A percentile compares a stretch with the other conserved stretches of the same genome.
These are phyloP conservation scores for Biston betularia DNA, from an alignment of 2,888 invertebrate species.

Conservation along the genomic window DNA sequence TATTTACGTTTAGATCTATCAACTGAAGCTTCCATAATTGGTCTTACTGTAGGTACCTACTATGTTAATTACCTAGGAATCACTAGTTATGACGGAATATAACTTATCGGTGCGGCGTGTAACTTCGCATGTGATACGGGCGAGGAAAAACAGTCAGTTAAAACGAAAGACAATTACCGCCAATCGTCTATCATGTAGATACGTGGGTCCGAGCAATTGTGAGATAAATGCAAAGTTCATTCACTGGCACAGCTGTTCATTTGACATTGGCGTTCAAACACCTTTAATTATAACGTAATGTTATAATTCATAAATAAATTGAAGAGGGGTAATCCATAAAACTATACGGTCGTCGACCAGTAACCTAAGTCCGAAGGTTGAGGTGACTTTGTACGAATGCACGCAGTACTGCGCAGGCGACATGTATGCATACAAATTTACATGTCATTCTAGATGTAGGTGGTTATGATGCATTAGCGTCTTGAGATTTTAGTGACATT, in stretches of 20 bases:
- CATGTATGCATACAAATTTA: background rate
- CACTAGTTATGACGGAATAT: too few relatives aligned
- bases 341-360: conserved; percentile 65
- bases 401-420: conserved; percentile 60
- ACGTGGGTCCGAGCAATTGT: background rate
- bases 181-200: too few relatives aligned
- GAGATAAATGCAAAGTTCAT: conserved; percentile 8
- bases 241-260: conserved; percentile 10
- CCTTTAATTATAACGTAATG: conserved; percentile 17
- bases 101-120: too few relatives aligned
- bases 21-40: too few relatives aligned
- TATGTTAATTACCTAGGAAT: too few relatives aligned
- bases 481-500: conserved; percentile 1
- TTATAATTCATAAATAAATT: conserved; percentile 33
- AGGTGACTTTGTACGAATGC: conserved; percentile 67
- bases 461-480: conserved; percentile 5
- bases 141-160: too few relatives aligned
- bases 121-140: too few relatives aligned
- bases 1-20: too few relatives aligned
- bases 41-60: too few relatives aligned
- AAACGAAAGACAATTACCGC: too few relatives aligned
- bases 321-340: conserved; percentile 55
- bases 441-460: background rate
- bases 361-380: conserved; percentile 68
- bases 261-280: conserved; percentile 16